Evolutionary conservation across 2,888 invertebrate genomes (phyloP), one percentile per base, ranked within the genome.

Genomic region (Apodemia duryi): DNA sequence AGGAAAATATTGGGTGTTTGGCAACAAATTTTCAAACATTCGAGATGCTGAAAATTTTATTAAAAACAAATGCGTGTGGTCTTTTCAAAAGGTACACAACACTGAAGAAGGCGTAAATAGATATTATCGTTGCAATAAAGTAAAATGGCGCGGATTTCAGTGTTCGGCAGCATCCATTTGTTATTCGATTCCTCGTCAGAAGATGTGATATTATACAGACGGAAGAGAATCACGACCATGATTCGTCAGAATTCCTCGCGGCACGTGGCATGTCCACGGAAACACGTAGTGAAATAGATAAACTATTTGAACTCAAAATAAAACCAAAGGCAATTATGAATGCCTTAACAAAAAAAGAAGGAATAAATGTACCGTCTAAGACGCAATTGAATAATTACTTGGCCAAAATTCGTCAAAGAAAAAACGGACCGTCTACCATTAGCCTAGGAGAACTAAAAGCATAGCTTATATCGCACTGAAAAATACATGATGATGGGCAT

Each of bases 391-490:
- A 54, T 29, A 54, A 29, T 54, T 54, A 54, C 54, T 54, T 54
- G 29, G 28, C 29, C 3, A 52, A 54, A 54, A 54, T 54, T 54
- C 54, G 54, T 54, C 29, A 54, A 54, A 54, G n/a, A 54, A 54
- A n/a, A n/a, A 70, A 68, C 32, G 68, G 67, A 63, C 69, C 63
- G 54, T 61, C 68, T 60, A 71, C 68, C 41, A 70, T 72, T 52
- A 68, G 69, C 62, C 57, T 71, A 62, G 69, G 70, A 21, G 71
- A 72, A 66, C 61, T 72, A 61, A 69, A 72, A 68, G 57, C 66
- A 57, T 73, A 71, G 72, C 52, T 73, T 64, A 57, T 7, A 21
- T 66, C 64, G 64, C 73, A 73, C 68, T 67, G 66, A 29, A 52
- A 62, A n/a, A 60, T 71, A 61, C 68, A 71, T 66, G 69, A 68